Evolutionary conservation across 2,888 invertebrate species (phyloP).

Genomic region (Shargacucullia verbasci): DNA sequence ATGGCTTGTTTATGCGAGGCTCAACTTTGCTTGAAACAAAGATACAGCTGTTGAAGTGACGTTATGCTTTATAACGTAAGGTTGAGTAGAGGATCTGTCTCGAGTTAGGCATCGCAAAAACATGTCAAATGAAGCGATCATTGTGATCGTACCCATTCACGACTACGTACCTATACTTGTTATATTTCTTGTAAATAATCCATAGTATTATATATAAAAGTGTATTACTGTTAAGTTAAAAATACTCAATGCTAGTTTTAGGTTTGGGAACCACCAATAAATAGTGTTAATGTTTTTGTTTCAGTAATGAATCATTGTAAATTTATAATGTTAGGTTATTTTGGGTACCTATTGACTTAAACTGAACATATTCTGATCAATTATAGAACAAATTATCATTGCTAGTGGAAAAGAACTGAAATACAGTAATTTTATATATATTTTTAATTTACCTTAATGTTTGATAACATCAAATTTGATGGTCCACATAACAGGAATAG

Average conservation of each 20-base stretch:
- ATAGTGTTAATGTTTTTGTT: constrained; percentile 59
- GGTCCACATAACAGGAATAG: constrained; percentile 25
- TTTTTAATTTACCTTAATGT: constrained; percentile 17
- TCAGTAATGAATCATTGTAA: constrained; percentile 39
- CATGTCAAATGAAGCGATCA: constrained; percentile 50
- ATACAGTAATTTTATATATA: constrained; percentile 13
- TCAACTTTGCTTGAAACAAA: constrained; percentile 29
- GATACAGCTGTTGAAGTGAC: constrained; percentile 10
- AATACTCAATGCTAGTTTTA: constrained; percentile 82
- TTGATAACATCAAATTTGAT: constrained; percentile 26
- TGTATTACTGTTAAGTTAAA: constrained; percentile 75
- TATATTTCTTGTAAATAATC: constrained; percentile 77
- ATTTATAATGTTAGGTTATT: constrained; percentile 30
- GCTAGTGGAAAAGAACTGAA: constrained; percentile 39
- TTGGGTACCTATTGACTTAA: constrained; percentile 45
- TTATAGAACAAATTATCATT: constrained; percentile 44
- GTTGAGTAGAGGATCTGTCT: constrained; percentile 7
- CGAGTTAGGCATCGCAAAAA: constrained; percentile 54
- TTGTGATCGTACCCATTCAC: constrained; percentile 47
- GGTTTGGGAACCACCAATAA: constrained; percentile 74
- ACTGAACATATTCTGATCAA: constrained; percentile 44
- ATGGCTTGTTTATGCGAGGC: constrained; percentile 57
- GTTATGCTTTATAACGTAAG: constrained; percentile 16
- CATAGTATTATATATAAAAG: constrained; percentile 70
- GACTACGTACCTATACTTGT: constrained; percentile 67